Percentiles rank a stretch among this genome's conserved stretches.
Evolutionary conservation across 1,140 invertebrate species (phyloP).

Genomic region (Venturia canescens): DNA sequence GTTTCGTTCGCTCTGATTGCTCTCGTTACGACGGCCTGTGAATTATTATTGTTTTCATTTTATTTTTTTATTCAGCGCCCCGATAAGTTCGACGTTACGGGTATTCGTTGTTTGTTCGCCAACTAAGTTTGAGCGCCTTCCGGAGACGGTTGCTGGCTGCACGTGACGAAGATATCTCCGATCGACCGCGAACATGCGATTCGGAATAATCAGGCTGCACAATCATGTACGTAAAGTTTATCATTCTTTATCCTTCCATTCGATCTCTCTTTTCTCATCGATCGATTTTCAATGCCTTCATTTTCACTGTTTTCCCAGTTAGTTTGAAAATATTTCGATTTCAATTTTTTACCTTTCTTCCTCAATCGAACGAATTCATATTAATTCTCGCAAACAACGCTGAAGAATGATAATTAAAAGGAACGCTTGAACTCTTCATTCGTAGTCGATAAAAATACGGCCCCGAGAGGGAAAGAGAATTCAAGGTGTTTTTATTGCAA

Average conservation of each 20-base stretch:
- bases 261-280: constrained; percentile 6
- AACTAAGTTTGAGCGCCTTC: not conserved
- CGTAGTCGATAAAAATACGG: constrained; percentile 9
- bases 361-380: no score
- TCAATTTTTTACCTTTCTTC: no score
- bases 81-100: not conserved
- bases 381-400: no score
- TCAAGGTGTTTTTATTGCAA: constrained; percentile 2
- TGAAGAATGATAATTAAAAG: not conserved
- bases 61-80: no score
- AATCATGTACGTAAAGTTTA: constrained; percentile 64
- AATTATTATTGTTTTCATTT: no score
- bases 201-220: constrained; percentile 60
- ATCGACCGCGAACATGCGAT: constrained; percentile 60
- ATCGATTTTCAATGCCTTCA: not conserved
- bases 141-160: constrained; percentile 5
- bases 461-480: not conserved
- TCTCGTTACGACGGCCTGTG: not conserved
- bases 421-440: not conserved
- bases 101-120: not conserved
- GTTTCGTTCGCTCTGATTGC: not conserved
- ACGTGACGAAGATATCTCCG: constrained; percentile 58
- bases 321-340: no score
- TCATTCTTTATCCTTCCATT: not conserved
- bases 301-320: not conserved